Evolutionary conservation across 30 jellyfish, hydroid and myxozoan species (phyloP).

Genomic region (Rhopilema esculentum): DNA sequence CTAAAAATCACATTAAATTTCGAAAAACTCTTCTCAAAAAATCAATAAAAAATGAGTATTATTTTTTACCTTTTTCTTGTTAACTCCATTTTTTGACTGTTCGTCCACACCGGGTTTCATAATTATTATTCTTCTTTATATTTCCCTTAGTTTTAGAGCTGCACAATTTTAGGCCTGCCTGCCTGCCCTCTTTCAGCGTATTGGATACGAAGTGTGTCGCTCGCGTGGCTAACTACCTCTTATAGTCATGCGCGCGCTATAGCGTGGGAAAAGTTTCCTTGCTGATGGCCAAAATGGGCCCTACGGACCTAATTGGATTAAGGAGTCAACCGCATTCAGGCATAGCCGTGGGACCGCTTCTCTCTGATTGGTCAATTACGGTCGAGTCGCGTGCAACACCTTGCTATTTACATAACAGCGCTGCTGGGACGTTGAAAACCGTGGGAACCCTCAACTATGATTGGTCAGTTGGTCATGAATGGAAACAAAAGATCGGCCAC

Average conservation of each 20-base stretch:
- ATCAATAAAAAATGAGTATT: neutral
- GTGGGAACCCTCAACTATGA: conserved; percentile 88
- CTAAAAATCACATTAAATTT: neutral
- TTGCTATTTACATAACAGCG: conserved; percentile 71
- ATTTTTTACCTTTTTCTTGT: conserved; percentile 58
- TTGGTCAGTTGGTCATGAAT: conserved; percentile 68
- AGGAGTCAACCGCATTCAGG: conserved; percentile 81
- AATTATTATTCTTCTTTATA: neutral
- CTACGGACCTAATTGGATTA: conserved; percentile 77
- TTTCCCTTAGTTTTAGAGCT: neutral
- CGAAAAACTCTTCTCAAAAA: neutral
- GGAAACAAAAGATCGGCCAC: conserved; percentile 73
- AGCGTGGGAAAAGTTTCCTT: conserved; percentile 88
- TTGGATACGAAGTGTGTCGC: conserved; percentile 75
- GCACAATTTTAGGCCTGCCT: neutral
- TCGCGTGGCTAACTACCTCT: conserved; percentile 82
- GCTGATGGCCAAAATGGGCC: conserved; percentile 70
- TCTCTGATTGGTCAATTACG: conserved; percentile 77
- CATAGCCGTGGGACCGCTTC: conserved; percentile 96
- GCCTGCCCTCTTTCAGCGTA: conserved; percentile 48
- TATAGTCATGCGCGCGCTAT: conserved; percentile 82
- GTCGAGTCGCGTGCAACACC: conserved; percentile 92
- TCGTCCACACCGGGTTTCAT: conserved; percentile 63
- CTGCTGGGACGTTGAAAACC: conserved; percentile 73
- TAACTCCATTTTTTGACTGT: conserved; percentile 1